Evolutionary conservation across 1,140 invertebrate genomes (phyloP).

Genomic region (Hetaerina americana): DNA sequence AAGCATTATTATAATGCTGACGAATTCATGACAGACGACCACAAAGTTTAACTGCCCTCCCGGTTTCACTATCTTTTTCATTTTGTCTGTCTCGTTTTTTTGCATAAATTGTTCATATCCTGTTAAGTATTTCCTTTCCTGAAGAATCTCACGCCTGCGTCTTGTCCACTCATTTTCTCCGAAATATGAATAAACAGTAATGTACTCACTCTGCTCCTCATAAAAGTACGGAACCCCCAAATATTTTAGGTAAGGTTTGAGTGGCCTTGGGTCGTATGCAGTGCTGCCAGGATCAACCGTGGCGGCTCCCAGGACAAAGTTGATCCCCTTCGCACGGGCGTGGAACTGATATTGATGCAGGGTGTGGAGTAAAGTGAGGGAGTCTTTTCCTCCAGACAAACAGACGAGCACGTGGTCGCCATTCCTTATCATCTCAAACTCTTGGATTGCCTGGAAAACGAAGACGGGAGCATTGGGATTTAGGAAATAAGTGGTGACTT

Average conservation of each 20-base stretch:
- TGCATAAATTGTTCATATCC: no score
- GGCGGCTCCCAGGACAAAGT: constrained; percentile 61
- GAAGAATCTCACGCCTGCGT: no score
- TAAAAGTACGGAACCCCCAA: constrained; percentile 57
- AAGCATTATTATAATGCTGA: no score
- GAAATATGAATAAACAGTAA: no score
- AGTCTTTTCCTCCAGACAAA: constrained; percentile 70
- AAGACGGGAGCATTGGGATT: background rate
- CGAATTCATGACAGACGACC: no score
- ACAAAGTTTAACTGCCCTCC: no score
- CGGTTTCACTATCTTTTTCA: no score
- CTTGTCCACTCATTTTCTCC: no score
- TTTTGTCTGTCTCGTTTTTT: no score
- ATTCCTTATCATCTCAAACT: constrained; percentile 73
- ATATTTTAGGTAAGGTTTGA: constrained; percentile 51
- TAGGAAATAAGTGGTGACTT: no score
- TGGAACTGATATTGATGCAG: constrained; percentile 75
- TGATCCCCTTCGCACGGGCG: constrained; percentile 52
- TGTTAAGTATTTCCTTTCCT: no score
- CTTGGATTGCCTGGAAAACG: constrained; percentile 50
- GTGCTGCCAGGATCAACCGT: constrained; percentile 53
- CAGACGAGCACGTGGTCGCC: constrained; percentile 74
- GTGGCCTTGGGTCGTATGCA: constrained; percentile 48
- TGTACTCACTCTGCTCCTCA: constrained; percentile 45
- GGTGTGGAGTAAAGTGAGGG: constrained; percentile 66